Base-by-base conservation (phyloP, 2,888 invertebrate genomes). In the Orchesellides sinensis region DNA sequence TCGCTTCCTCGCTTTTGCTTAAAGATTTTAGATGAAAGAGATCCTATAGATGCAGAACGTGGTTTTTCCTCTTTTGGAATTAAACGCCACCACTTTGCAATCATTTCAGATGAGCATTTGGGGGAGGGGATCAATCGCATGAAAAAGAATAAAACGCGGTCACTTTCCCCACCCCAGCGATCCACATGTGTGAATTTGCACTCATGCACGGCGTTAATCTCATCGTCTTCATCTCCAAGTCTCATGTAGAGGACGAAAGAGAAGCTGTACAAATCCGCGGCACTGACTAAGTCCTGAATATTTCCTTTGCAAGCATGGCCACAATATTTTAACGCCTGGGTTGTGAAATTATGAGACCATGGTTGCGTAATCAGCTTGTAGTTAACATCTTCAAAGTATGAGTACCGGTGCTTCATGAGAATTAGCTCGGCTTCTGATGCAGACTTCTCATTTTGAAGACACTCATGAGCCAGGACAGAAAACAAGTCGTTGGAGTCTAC, bases 351-450 rank as follows among this genome's bases (percentile, higher is more conserved):
- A 32, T 85, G 83, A 6, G 84, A 85, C 72, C 75, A 77, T 5
- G 84, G 84, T 49, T 85, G 84, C 10, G 84, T 83, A 5, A 85
- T 83, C 29, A 85, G 45, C 40, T 85, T 83, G 40, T 83, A 80
- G 54, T 83, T 83, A n/a, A 83, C 6, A n/a, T 65, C 56, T n/a
- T 68, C 65, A 78, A 83, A 82, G 69, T 77, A 74, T 6, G 56
- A 61, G 19, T 74, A 61, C 5, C 84, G 73, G n/a, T 83, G 72
- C 14, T 78, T 77, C 32, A 78, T 52, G 8, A 85, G 19, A 19
- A 72, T 56, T 12, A 75, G 32, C 27, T 83, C 80, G 8, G 59
- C 79, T 19, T 77, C 75, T 47, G 69, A 32, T 3, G 79, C 70
- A 12, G 78, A 69, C 4, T 32, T 45, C 66, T 74, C 68, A 17